Evolutionary conservation across 53 echinoderm and acorn worm species (phyloP), one percentile per base, ranked within the genome.

Genomic region (Hippasteria phrygiana): DNA sequence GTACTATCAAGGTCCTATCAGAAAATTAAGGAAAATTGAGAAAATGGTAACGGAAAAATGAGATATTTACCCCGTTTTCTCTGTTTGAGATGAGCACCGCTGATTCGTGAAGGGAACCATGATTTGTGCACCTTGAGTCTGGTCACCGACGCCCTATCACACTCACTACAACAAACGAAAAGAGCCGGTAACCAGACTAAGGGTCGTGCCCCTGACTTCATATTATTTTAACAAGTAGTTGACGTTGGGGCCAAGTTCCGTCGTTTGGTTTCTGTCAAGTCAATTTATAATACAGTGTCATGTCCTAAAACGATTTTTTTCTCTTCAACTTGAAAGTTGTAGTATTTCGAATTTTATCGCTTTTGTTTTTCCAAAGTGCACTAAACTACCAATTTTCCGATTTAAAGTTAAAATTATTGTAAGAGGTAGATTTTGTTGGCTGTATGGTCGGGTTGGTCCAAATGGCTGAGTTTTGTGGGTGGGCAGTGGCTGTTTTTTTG

Each of bases 191-290:
- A 22, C 42, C 39, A 72, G 72, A 72, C 72, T 37, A 42, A 18
- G 33, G 12, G 67, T 66, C 33, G 32, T 35, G 26, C 67, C 67
- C 56, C 35, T 66, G 8, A 26, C 47, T 47, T 47, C 7, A 47
- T 47, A 47, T n/a, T 67, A 40, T 72, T 72, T 72, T 72, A 72
- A 72, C 72, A 72, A 72, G 72, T 72, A 72, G 72, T 72, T 72
- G 72, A 72, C 72, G 72, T 72, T 22, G 59, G n/a, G 26, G 55
- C 26, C 59, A 59, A 59, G 59, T 26, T 4, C 7, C 20, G 16
- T 51, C 51, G 51, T 51, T 14, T 14, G 20, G 51, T 51, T 51
- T 20, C 14, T 51, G 51, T n/a, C n/a, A n/a, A n/a, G n/a, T n/a
- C n/a, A n/a, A n/a, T n/a, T n/a, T n/a, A n/a, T n/a, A n/a, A n/a